Percentiles rank a stretch among this genome's conserved stretches.
These are phyloP conservation scores for Picus viridis DNA, from an alignment of 2,797 vertebrate genomes.

Conservation along the genomic window DNA sequence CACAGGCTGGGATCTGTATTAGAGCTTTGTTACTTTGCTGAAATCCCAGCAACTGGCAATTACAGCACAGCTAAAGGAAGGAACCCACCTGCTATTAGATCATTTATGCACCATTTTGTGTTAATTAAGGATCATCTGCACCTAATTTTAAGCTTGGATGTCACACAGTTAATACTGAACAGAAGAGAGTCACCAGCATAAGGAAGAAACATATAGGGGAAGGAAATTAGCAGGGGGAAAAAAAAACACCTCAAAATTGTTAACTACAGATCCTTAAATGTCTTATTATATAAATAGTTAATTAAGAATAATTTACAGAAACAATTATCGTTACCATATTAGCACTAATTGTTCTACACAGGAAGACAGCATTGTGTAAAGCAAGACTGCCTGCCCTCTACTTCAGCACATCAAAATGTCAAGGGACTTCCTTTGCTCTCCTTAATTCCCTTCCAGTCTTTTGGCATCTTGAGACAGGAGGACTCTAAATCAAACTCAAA, in stretches of 20 bases:
- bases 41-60: not conserved
- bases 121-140: conserved; percentile 35
- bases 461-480: not conserved
- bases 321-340: conserved; percentile 65
- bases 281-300: conserved; percentile 69
- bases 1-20: not conserved
- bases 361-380: conserved; percentile 45
- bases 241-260: not conserved
- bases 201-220: conserved; percentile 11
- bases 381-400: conserved; percentile 14
- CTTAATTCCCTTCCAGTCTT: conserved; percentile 32
- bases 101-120: conserved; percentile 15
- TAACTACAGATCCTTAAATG: conserved; percentile 56
- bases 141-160: conserved; percentile 13
- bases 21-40: not conserved
- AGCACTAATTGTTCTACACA: conserved; percentile 63
- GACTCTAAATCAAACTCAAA: not conserved
- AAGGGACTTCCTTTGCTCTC: conserved; percentile 33
- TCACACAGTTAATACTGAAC: conserved; percentile 23
- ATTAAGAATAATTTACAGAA: conserved; percentile 72
- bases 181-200: not conserved
- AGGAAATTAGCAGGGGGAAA: conserved; percentile 34
- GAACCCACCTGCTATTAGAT: conserved; percentile 7
- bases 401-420: conserved; percentile 17
- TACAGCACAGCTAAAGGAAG: not conserved